Evolutionary conservation across 2,888 invertebrate genomes (phyloP).

Genomic region (Dyspetes luteomarginatus): DNA sequence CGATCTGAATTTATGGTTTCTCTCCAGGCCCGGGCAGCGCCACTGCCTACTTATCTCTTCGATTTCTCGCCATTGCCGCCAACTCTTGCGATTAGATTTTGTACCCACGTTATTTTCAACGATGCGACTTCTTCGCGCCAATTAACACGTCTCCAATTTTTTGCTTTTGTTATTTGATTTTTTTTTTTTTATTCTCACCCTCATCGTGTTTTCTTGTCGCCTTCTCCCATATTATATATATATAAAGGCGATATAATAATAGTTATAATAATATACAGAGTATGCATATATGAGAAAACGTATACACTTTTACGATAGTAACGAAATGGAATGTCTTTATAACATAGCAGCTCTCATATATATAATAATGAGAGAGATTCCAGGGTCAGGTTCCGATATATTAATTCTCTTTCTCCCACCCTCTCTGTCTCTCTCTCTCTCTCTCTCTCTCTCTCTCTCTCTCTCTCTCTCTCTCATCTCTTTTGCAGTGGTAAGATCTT

Average conservation of each 20-base stretch:
- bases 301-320: slow-evolving; percentile 57
- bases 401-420: not conserved
- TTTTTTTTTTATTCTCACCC: slow-evolving; percentile 36
- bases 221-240: not conserved
- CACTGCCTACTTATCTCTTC: slow-evolving; percentile 67
- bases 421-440: not conserved
- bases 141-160: slow-evolving; percentile 73
- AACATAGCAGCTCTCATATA: slow-evolving; percentile 2
- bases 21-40: slow-evolving; percentile 40
- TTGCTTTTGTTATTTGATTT: not conserved
- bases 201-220: slow-evolving; percentile 8
- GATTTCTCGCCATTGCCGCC: slow-evolving; percentile 67
- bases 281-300: slow-evolving; percentile 34
- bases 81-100: slow-evolving; percentile 75
- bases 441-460: not conserved
- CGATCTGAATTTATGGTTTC: slow-evolving; percentile 77
- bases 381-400: not conserved
- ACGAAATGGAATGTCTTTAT: slow-evolving; percentile 52
- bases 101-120: slow-evolving; percentile 69
- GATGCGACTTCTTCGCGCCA: slow-evolving; percentile 70
- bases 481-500: no score
- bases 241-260: slow-evolving; percentile 13
- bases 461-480: no score
- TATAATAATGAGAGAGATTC: slow-evolving; percentile 35
- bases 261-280: slow-evolving; percentile 49